phyloP scores from a whole-genome alignment of 2,888 invertebrate genomes.

The Lycocerus yunnanus region DNA sequence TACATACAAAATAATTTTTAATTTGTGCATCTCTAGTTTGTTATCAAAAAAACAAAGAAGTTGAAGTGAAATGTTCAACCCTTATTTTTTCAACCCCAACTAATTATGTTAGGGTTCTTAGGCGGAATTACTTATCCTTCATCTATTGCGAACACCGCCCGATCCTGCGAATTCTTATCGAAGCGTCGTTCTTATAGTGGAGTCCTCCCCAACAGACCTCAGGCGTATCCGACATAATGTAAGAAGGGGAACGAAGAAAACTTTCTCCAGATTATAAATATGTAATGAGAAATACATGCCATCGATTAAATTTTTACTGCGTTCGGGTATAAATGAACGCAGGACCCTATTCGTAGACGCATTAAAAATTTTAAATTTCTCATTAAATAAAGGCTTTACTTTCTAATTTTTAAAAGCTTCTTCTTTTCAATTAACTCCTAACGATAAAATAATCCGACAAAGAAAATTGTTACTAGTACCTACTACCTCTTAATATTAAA shows the following conservation, averaged over 20 bases:
- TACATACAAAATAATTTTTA: no score
- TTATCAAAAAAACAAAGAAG: constrained; percentile 22
- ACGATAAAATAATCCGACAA: not conserved
- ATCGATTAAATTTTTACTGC: constrained; percentile 32
- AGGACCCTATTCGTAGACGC: not conserved
- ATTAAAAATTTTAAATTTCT: not conserved
- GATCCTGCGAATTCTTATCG: constrained; percentile 25
- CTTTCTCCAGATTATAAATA: constrained; percentile 33
- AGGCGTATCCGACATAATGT: constrained; percentile 38
- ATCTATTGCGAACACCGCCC: constrained; percentile 44
- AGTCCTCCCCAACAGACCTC: constrained; percentile 39
- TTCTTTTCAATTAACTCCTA: not conserved
- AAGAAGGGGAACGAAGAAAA: constrained; percentile 48
- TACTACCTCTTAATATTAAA: no score
- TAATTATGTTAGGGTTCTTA: constrained; percentile 74
- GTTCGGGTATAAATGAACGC: constrained; percentile 11
- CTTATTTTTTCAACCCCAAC: constrained; percentile 63
- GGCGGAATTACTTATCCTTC: constrained; percentile 70
- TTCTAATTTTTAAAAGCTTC: constrained; percentile 1
- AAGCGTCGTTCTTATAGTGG: constrained; percentile 28
- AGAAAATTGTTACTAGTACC: no score
- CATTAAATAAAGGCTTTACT: constrained; percentile 1
- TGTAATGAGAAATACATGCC: constrained; percentile 30
- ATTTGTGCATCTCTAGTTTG: not conserved
- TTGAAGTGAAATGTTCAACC: constrained; percentile 57